Evolutionary conservation across 1,140 invertebrate genomes (phyloP).

Genomic region (Drosophila suzukii): DNA sequence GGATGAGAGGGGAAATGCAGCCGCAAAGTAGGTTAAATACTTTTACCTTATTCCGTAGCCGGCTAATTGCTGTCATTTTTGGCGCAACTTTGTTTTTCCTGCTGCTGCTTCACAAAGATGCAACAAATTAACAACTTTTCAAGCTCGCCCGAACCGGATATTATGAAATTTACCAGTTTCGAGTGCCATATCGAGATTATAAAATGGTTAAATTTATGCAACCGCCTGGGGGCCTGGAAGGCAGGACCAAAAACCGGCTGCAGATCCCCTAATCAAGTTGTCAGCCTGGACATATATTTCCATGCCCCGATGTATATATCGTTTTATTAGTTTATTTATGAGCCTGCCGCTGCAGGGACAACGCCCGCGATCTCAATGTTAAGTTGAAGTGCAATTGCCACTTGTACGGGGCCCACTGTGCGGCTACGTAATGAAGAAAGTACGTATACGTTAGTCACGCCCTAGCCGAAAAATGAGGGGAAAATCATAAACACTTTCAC

Average conservation of each 20-base stretch:
- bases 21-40: conserved; percentile 75
- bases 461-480: conserved; percentile 19
- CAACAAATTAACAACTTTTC: conserved; percentile 81
- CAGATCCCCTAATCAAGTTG: conserved; percentile 71
- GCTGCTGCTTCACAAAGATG: conserved; percentile 20
- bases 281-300: conserved; percentile 65
- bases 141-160: conserved; percentile 78
- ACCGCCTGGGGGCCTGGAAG: conserved; percentile 36
- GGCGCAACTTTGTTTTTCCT: conserved; percentile 55
- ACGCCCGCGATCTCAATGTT: conserved; percentile 66
- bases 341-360: conserved; percentile 58
- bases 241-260: conserved; percentile 35
- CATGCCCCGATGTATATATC: conserved; percentile 20
- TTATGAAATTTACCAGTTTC: conserved; percentile 81
- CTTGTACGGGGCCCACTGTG: conserved; percentile 49
- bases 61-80: conserved; percentile 78
- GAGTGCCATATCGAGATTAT: conserved; percentile 71
- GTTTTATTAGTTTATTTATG: conserved; percentile 36
- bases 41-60: conserved; percentile 73
- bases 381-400: conserved; percentile 70
- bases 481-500: conserved; percentile 55
- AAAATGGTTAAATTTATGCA: conserved; percentile 80
- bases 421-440: conserved; percentile 65
- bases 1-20: not conserved
- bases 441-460: conserved; percentile 38